Evolutionary conservation across 2,888 invertebrate genomes (phyloP).

Genomic region (Dryocosmus kuriphilus): DNA sequence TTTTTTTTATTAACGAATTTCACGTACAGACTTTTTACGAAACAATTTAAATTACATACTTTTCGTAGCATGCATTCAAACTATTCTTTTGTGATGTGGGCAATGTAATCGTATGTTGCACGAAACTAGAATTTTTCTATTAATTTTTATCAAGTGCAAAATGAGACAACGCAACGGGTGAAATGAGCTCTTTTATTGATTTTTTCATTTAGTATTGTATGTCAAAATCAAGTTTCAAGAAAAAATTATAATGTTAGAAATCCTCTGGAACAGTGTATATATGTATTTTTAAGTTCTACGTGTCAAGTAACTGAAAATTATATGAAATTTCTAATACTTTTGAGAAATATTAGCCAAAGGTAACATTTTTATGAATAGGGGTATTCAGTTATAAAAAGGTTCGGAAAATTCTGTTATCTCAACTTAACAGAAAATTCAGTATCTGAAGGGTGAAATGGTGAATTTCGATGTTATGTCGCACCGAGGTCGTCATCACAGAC

Average conservation of each 20-base stretch:
- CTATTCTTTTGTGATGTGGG: conserved; percentile 37
- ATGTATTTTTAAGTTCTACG: too few relatives aligned
- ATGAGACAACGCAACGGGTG: conserved; percentile 23
- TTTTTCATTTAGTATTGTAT: background rate
- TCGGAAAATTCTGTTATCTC: too few relatives aligned
- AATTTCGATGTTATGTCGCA: too few relatives aligned
- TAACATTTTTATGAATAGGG: too few relatives aligned
- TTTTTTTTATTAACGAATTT: conserved; percentile 43
- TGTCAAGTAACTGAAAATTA: too few relatives aligned
- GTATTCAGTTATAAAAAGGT: too few relatives aligned
- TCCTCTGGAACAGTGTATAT: too few relatives aligned
- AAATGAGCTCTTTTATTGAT: conserved; percentile 5
- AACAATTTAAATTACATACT: conserved; percentile 15
- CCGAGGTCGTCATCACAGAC: too few relatives aligned
- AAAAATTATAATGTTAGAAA: background rate
- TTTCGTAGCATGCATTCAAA: background rate
- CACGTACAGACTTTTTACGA: conserved; percentile 49
- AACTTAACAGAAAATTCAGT: too few relatives aligned
- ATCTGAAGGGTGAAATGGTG: too few relatives aligned
- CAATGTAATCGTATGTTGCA: conserved; percentile 44
- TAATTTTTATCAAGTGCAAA: background rate
- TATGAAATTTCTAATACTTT: too few relatives aligned
- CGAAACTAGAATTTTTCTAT: conserved; percentile 9
- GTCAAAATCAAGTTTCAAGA: background rate
- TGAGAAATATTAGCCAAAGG: too few relatives aligned